Evolutionary conservation across 1,140 invertebrate species (phyloP), one percentile per base, ranked within the genome.

Genomic region (Aleiodes sp.): DNA sequence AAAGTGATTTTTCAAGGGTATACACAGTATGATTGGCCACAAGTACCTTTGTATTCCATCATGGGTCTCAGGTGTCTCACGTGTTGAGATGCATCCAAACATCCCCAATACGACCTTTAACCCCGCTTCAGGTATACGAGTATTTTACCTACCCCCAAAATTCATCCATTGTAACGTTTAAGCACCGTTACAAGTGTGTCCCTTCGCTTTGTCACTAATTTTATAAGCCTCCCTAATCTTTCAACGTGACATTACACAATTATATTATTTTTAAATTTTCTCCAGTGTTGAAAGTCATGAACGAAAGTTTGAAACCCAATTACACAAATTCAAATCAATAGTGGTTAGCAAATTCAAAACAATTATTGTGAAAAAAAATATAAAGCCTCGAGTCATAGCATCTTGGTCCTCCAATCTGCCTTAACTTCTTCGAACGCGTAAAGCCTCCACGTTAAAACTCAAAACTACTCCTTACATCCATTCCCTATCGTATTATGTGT

Each of bases 1-100:
- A 52, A 12, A 52, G 46, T 52, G 46, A 52, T 52, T 52, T 24
- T 52, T 52, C 46, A 52, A 52, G 46, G 46, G 46, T 52, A 52
- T 10, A 52, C 21, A 24, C 19, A 10, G 4, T 16, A 10, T 35
- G 4, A 9, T 21, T 52, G 46, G 46, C 46, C 46, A 52, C 46
- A 52, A 52, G 46, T 52, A 24, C 46, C 3, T 52, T 52, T 52
- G 12, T 24, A 24, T 46, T 9, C 46, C 46, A n/a, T 14, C 16
- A 8, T 52, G 21, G 46, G 46, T 52, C 46, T 52, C 46, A 52
- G 46, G 46, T 52, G 46, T 52, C 21, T n/a, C 46, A 24, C 46
- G 46, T 52, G 19, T 24, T 24, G 26, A 52, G 19, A 9, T 26
- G 46, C 21, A 52, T 9, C 21, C 19, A 52, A 2, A 46, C 14